These are phyloP conservation scores for Eubucco bourcierii DNA, from an alignment of 2,113 vertebrate genomes.

Conservation along the genomic window DNA sequence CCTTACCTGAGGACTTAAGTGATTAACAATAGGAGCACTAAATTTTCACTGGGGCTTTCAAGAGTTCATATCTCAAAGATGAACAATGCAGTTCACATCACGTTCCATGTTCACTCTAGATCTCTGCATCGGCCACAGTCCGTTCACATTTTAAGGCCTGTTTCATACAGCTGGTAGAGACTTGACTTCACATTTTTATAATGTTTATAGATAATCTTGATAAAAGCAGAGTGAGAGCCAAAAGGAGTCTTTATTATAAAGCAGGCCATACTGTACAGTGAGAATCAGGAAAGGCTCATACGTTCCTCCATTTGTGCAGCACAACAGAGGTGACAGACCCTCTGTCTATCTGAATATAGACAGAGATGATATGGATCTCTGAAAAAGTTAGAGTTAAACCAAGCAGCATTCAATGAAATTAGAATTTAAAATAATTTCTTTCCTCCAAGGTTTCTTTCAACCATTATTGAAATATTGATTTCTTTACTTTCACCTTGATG, in stretches of 20 bases:
- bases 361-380: background rate
- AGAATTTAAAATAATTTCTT: background rate
- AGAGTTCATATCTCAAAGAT: background rate
- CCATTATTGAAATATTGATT: background rate
- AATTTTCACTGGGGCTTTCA: background rate
- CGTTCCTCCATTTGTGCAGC: background rate
- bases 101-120: background rate
- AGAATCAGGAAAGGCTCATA: background rate
- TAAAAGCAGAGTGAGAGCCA: background rate
- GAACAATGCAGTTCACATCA: background rate
- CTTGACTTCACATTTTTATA: background rate
- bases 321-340: background rate
- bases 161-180: background rate
- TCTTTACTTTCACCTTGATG: conserved; percentile 24
- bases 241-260: background rate
- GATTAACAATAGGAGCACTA: background rate
- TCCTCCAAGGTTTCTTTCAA: background rate
- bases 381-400: background rate
- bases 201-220: background rate
- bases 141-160: background rate
- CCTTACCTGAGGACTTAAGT: background rate
- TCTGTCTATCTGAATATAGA: background rate
- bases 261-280: background rate
- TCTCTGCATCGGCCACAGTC: background rate
- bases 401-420: background rate